phyloP scores from a whole-genome alignment of 2,888 invertebrate genomes.

The Chrysopilus asiliformis region DNA sequence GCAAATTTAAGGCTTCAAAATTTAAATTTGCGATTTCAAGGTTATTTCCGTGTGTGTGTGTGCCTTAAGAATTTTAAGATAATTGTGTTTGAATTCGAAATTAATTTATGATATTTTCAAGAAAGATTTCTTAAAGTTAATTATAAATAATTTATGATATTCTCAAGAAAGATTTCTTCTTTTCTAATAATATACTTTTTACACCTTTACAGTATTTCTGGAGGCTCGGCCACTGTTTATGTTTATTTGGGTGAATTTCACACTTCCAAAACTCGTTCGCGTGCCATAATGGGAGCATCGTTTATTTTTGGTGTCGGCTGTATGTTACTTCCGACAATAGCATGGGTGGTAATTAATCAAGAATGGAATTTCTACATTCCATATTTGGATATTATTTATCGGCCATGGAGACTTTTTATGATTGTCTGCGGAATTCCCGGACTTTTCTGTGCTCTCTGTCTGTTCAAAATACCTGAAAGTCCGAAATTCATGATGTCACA shows the following conservation, averaged over 20 bases:
- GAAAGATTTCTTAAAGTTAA: too few relatives aligned
- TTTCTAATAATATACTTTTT: neutral
- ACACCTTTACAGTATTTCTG: constrained; percentile 25
- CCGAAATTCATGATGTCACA: constrained; percentile 27
- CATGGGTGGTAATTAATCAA: constrained; percentile 29
- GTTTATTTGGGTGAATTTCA: constrained; percentile 42
- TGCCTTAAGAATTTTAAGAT: too few relatives aligned
- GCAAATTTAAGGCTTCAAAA: too few relatives aligned
- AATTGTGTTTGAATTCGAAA: too few relatives aligned
- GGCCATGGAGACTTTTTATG: constrained; percentile 30
- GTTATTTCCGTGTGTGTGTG: too few relatives aligned
- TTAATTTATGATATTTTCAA: too few relatives aligned
- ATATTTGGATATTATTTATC: constrained; percentile 22
- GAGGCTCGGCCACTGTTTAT: constrained; percentile 39
- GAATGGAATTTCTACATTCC: constrained; percentile 25
- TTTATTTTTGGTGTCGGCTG: constrained; percentile 29
- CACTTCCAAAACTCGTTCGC: constrained; percentile 34
- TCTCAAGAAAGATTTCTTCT: neutral
- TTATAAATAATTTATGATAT: too few relatives aligned
- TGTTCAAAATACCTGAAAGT: constrained; percentile 29
- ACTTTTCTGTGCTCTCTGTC: constrained; percentile 22
- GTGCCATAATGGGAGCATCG: constrained; percentile 31
- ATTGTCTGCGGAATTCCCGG: constrained; percentile 28
- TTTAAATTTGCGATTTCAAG: too few relatives aligned
- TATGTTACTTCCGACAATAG: constrained; percentile 27